Evolutionary conservation across 2,888 invertebrate species (phyloP), one percentile per base, ranked within the genome.

Genomic region (Synergus laeviventris): DNA sequence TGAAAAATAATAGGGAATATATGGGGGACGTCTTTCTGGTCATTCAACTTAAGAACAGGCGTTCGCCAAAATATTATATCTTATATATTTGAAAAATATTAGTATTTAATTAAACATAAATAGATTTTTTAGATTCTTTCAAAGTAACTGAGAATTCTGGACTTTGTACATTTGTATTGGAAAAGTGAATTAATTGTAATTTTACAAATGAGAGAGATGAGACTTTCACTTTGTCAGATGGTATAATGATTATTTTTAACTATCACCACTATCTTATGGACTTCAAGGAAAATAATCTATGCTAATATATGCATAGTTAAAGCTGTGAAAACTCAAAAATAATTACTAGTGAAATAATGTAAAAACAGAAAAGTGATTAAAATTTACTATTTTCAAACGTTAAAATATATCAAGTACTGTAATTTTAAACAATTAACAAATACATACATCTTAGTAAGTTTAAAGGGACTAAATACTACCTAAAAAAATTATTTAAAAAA

Each of bases 181-280:
- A 64, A 38, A 64, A 64, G 62, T 42, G 21, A 14, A 39, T 39
- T 39, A 38, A 64, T 39, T 64, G 62, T 21, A 12, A 64, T 38
- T 39, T 38, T 18, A 64, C 21, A 64, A 62, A 21, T 2, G n/a
- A 62, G 62, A 21, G 18, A 36, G 39, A 18, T 64, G 21, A 39
- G 21, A 64, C 64, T 64, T 64, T 64, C 64, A 64, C 64, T 64
- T 31, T 5, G 31, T 31, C 21, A 16, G 61, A n/a, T 38, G 3
- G 9, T 64, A 42, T 39, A 14, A 39, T 64, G 64, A 64, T 64
- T 42, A 64, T 36, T 64, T 42, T 64, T 39, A 21, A 62, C 62
- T 39, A 39, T 42, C 42, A 64, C 12, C n/a, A 5, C 21, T 21
- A 42, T 2, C 39, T 39, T 64, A 39, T 12, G 12, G 39, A 42